phyloP scores from a whole-genome alignment of 2,113 vertebrate species.

The Castor canadensis region DNA sequence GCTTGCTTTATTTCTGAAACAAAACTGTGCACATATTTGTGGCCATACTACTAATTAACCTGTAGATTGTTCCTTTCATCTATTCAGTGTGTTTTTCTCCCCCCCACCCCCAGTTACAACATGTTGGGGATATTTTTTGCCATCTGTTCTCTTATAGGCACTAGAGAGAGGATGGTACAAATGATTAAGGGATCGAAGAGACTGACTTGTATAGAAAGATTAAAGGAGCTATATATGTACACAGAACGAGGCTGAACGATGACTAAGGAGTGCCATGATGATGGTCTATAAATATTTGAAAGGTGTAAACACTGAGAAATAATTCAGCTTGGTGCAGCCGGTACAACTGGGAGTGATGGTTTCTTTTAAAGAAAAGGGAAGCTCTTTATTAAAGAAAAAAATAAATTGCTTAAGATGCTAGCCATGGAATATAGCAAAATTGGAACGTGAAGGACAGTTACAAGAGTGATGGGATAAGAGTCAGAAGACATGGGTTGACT shows the following conservation, averaged over 20 bases:
- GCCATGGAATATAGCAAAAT: neutral
- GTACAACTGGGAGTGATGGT: neutral
- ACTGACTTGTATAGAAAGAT: slow-evolving; percentile 24
- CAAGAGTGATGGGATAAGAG: neutral
- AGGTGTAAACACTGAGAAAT: slow-evolving; percentile 65
- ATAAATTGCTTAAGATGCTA: neutral
- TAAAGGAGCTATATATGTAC: slow-evolving; percentile 24
- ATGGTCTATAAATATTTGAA: slow-evolving; percentile 62
- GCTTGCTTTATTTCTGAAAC: slow-evolving; percentile 79
- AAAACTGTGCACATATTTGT: slow-evolving; percentile 71
- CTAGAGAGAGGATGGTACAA: neutral
- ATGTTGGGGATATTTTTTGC: slow-evolving; percentile 70
- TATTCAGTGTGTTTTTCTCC: slow-evolving; percentile 38
- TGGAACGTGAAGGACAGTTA: neutral
- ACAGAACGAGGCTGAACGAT: neutral
- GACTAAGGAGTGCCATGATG: slow-evolving; percentile 58
- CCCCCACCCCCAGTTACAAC: slow-evolving; percentile 59
- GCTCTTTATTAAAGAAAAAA: slow-evolving; percentile 1
- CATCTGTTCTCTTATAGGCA: slow-evolving; percentile 55
- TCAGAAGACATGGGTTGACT: neutral
- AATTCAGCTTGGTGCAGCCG: slow-evolving; percentile 63
- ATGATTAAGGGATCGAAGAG: neutral
- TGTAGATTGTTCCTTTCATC: slow-evolving; percentile 74
- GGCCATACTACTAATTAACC: slow-evolving; percentile 75
- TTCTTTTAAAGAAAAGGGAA: slow-evolving; percentile 25